These are phyloP conservation scores for Cheilosia urbana DNA, from an alignment of 2,888 invertebrate genomes.

Conservation along the genomic window DNA sequence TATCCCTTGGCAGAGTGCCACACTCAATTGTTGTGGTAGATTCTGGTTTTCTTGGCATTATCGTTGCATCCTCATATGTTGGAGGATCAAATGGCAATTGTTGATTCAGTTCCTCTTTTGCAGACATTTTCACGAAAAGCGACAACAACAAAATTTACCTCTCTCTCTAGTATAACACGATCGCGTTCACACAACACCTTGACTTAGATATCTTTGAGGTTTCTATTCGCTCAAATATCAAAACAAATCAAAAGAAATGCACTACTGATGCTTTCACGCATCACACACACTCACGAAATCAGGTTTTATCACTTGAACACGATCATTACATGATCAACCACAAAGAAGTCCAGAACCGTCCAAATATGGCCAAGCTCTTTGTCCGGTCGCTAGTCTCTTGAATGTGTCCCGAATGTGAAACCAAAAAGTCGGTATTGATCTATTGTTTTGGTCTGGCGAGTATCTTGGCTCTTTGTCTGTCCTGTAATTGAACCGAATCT, in stretches of 20 bases:
- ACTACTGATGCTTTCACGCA: constrained; percentile 16
- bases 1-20: constrained; percentile 24
- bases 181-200: constrained; percentile 46
- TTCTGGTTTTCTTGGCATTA: constrained; percentile 36
- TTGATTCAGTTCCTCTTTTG: constrained; percentile 45
- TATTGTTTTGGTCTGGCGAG: constrained; percentile 35
- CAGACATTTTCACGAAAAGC: constrained; percentile 35
- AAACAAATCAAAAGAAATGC: constrained; percentile 33
- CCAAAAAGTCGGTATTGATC: not conserved
- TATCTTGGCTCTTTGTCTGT: constrained; percentile 32
- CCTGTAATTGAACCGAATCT: not conserved
- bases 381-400: constrained; percentile 32
- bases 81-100: constrained; percentile 50
- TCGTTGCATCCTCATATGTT: constrained; percentile 63
- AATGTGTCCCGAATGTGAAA: constrained; percentile 28
- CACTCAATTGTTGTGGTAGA: constrained; percentile 58
- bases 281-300: constrained; percentile 41
- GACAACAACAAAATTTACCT: not conserved
- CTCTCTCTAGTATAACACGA: not conserved
- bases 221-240: constrained; percentile 44
- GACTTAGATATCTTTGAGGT: constrained; percentile 52
- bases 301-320: constrained; percentile 63
- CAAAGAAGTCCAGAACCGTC: constrained; percentile 52
- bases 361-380: constrained; percentile 38
- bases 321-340: constrained; percentile 60